Evolutionary conservation across 2,113 vertebrate species (phyloP).

Genomic region (Oostethus manadensis): DNA sequence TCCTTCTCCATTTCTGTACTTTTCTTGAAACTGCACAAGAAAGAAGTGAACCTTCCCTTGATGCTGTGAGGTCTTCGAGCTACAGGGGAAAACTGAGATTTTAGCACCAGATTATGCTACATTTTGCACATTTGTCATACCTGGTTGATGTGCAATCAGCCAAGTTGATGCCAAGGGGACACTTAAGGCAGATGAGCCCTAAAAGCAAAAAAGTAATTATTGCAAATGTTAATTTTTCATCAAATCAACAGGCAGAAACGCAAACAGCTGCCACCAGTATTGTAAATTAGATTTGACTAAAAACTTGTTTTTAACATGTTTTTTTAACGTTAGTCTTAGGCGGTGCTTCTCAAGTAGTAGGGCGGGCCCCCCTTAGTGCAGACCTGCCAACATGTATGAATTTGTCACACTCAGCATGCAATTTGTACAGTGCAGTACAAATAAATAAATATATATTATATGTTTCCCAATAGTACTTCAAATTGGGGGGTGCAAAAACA

Average conservation of each 20-base stretch:
- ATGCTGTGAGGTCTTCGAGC: conserved; percentile 7
- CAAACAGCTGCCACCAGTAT: too few relatives aligned
- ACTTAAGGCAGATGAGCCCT: conserved; percentile 23
- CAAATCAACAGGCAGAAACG: conserved; percentile 1
- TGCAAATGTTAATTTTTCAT: conserved; percentile 14
- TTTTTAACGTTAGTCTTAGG: too few relatives aligned
- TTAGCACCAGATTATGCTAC: conserved; percentile 22
- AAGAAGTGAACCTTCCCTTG: conserved; percentile 10
- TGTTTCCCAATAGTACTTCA: too few relatives aligned
- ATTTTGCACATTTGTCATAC: neutral
- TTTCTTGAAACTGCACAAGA: conserved; percentile 1
- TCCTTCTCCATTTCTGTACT: neutral
- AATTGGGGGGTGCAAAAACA: too few relatives aligned
- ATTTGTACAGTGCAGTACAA: too few relatives aligned
- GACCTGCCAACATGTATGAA: too few relatives aligned
- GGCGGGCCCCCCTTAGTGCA: too few relatives aligned
- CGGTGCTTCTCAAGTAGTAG: too few relatives aligned
- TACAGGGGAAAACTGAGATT: conserved; percentile 2
- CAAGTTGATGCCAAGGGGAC: conserved; percentile 21
- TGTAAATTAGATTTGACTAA: too few relatives aligned
- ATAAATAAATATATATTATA: too few relatives aligned
- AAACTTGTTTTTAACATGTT: too few relatives aligned
- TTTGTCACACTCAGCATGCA: too few relatives aligned
- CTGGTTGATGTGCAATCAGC: conserved; percentile 28
- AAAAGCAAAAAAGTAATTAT: conserved; percentile 11